phyloP scores from a whole-genome alignment of 92 coral and sea anemone species.

The Diadumene lineata region DNA sequence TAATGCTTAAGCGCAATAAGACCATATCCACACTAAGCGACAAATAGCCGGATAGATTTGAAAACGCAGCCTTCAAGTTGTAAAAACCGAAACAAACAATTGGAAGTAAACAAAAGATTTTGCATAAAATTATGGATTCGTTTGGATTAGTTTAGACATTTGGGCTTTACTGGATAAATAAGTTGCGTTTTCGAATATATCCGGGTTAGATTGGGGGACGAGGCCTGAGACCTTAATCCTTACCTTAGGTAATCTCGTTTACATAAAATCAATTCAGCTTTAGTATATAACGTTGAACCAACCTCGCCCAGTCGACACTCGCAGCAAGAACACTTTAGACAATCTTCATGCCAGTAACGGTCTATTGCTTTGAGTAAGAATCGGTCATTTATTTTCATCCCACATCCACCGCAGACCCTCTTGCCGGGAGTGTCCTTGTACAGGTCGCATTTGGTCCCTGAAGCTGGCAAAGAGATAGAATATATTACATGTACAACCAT shows the following conservation, averaged over 20 bases:
- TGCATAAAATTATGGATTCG: no score
- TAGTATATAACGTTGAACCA: slow-evolving; percentile 94
- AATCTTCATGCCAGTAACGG: slow-evolving; percentile 98
- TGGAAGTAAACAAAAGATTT: no score
- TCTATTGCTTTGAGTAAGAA: slow-evolving; percentile 92
- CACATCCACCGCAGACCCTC: slow-evolving; percentile 92
- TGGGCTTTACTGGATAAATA: no score
- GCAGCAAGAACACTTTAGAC: slow-evolving; percentile 95
- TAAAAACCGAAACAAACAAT: no score
- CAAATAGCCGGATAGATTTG: no score
- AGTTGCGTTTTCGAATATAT: no score
- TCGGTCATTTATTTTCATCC: slow-evolving; percentile 79
- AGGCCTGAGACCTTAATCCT: no score
- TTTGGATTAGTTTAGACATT: no score
- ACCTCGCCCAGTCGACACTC: slow-evolving; percentile 99
- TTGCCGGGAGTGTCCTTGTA: slow-evolving; percentile 70
- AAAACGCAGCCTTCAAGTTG: no score
- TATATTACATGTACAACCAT: neutral
- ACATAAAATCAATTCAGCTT: slow-evolving; percentile 90
- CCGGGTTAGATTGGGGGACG: no score
- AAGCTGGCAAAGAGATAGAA: slow-evolving; percentile 20
- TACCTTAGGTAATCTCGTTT: slow-evolving; percentile 93
- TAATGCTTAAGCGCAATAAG: no score
- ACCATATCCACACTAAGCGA: no score
- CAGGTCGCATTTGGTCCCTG: slow-evolving; percentile 62